phyloP scores from a whole-genome alignment of 2,888 invertebrate species.

The Andrena flavipes region DNA sequence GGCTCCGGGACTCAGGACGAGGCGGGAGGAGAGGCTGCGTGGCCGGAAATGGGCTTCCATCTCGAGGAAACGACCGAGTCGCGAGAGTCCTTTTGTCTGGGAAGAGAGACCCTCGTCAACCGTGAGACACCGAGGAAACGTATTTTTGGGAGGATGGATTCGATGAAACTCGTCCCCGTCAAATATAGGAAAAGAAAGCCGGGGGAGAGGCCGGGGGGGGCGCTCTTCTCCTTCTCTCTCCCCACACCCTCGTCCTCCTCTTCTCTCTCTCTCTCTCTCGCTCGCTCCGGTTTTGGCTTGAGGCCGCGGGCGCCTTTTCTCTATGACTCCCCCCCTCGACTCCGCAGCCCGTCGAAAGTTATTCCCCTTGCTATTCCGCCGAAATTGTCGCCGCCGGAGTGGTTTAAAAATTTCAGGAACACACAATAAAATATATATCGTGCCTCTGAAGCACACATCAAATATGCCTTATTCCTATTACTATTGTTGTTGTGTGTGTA shows the following conservation, averaged over 20 bases:
- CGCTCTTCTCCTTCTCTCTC: too few relatives aligned
- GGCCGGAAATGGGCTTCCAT: constrained; percentile 55
- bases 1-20: neutral
- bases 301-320: neutral
- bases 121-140: constrained; percentile 20
- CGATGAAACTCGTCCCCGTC: neutral
- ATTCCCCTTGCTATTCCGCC: too few relatives aligned
- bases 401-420: too few relatives aligned
- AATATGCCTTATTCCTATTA: too few relatives aligned
- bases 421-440: too few relatives aligned
- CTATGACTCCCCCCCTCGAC: neutral
- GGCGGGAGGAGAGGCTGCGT: neutral
- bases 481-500: too few relatives aligned
- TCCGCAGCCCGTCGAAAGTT: too few relatives aligned
- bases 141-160: constrained; percentile 26
- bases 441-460: too few relatives aligned
- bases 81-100: constrained; percentile 38
- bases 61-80: constrained; percentile 38
- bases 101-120: constrained; percentile 25
- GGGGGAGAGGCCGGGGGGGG: too few relatives aligned
- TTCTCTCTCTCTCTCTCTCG: neutral
- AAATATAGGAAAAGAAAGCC: neutral
- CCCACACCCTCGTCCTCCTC: too few relatives aligned
- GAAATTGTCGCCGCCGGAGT: too few relatives aligned
- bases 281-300: neutral